Conservation (phyloP, 1,140 invertebrate genomes). For the Ridgeia piscesae region DNA sequence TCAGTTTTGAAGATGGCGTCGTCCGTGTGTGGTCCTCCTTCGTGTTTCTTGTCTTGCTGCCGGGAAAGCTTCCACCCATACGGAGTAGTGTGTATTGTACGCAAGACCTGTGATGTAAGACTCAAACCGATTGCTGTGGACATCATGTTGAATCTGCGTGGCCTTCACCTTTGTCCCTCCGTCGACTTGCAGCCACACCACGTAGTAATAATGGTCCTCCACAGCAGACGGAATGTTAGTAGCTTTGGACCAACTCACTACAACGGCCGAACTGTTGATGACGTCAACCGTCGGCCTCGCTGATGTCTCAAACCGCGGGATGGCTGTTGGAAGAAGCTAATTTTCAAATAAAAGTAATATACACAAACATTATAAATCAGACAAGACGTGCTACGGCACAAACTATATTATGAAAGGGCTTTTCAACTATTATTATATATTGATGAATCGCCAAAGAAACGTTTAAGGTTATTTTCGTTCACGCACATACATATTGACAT, state of each 20-base stretch:
- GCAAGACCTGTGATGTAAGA: not conserved
- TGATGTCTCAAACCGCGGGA: not conserved
- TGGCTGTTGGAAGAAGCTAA: not conserved
- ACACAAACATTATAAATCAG: too few species aligned
- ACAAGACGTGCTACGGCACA: too few species aligned
- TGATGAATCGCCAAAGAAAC: too few species aligned
- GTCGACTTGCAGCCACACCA: not conserved
- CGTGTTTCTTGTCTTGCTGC: not conserved
- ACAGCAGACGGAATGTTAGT: not conserved
- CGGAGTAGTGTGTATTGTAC: not conserved
- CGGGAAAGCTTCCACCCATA: not conserved
- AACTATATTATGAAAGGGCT: too few species aligned
- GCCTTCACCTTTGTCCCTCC: not conserved
- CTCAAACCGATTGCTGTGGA: not conserved
- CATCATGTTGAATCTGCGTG: not conserved
- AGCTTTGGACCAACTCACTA: not conserved
- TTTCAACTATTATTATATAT: too few species aligned
- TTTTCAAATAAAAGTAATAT: too few species aligned
- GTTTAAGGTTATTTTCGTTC: too few species aligned
- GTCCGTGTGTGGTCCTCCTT: not conserved
- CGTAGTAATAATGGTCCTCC: not conserved
- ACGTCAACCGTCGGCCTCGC: not conserved
- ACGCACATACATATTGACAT: too few species aligned
- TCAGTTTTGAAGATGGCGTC: not conserved
- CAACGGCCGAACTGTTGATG: not conserved